Conservation (phyloP, 2,113 vertebrate genomes). For the Myotis brandtii region DNA sequence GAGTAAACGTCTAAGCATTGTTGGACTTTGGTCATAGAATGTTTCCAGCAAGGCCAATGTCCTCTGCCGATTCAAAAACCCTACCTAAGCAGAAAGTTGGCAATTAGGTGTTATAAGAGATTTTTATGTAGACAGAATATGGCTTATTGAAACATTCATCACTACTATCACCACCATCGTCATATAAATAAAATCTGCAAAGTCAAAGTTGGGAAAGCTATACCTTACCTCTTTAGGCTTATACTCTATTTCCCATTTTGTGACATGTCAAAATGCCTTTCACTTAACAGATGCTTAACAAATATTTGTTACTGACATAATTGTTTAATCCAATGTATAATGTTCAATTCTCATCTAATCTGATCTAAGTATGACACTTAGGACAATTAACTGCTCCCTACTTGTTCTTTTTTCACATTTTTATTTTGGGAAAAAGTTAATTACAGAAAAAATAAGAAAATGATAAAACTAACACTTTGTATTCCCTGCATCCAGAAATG, state of each 20-base stretch:
- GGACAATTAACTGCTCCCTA: constrained; percentile 1
- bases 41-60: constrained; percentile 82
- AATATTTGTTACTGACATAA: background rate
- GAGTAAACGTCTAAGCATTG: constrained; percentile 57
- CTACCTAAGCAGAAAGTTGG: constrained; percentile 80
- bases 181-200: constrained; percentile 8
- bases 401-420: background rate
- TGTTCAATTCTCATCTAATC: constrained; percentile 2
- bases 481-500: background rate
- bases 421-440: constrained; percentile 12
- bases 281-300: constrained; percentile 30
- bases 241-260: background rate
- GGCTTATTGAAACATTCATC: background rate
- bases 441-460: constrained; percentile 5
- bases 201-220: constrained; percentile 16
- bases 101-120: constrained; percentile 39
- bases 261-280: background rate
- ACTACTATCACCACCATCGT: background rate
- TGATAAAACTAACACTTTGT: background rate
- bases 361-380: background rate
- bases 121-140: constrained; percentile 34
- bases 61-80: constrained; percentile 84
- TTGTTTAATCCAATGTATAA: background rate
- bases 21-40: constrained; percentile 81
- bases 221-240: background rate